Evolutionary conservation across 2,113 vertebrate genomes (phyloP).

Genomic region (Dolichotis patagonum): DNA sequence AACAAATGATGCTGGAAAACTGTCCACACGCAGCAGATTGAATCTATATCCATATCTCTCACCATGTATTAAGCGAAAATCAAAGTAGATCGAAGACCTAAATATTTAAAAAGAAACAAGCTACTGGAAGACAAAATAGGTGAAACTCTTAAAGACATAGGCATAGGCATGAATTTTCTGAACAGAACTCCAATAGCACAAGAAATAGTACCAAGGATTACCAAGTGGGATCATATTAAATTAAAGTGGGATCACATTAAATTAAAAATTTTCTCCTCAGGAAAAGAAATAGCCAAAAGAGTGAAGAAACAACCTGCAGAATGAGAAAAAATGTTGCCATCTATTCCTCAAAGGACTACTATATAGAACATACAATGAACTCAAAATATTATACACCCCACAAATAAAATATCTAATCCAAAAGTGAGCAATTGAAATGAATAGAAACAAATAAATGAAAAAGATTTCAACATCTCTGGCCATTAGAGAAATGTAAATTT

Average conservation of each 20-base stretch:
- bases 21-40: not conserved
- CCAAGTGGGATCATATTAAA: not conserved
- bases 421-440: not conserved
- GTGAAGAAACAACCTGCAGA: not conserved
- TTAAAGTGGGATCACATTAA: not conserved
- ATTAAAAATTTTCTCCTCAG: not conserved
- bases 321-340: not conserved
- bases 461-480: not conserved
- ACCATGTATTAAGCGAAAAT: not conserved
- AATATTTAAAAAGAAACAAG: not conserved
- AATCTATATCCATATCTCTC: not conserved
- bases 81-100: not conserved
- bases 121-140: not conserved
- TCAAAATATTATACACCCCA: not conserved
- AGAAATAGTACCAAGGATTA: not conserved
- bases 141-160: not conserved
- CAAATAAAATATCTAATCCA: not conserved
- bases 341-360: not conserved
- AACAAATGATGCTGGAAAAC: not conserved
- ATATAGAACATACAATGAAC: not conserved
- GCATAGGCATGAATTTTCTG: not conserved
- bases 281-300: not conserved
- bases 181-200: not conserved
- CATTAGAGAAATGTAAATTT: not conserved
- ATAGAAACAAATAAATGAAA: not conserved